These are phyloP conservation scores for Pseudeuparius sepicola DNA, from an alignment of 2,888 invertebrate genomes.

Conservation along the genomic window DNA sequence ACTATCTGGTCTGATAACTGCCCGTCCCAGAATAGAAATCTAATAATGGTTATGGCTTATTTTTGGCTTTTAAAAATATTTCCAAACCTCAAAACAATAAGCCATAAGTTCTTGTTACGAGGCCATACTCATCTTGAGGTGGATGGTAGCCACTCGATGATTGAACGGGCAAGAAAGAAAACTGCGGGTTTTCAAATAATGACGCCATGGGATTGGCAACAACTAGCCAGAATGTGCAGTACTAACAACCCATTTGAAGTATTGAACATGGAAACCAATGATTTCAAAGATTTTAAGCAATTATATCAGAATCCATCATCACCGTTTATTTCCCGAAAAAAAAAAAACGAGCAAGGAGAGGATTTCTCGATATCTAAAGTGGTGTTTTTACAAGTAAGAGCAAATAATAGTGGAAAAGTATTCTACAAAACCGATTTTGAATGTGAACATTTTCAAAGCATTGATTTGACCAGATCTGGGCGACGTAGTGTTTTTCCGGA, in stretches of 20 bases:
- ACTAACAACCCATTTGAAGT: constrained; percentile 8
- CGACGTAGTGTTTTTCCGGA: background rate
- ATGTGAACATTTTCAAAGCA: constrained; percentile 11
- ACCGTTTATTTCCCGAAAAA: constrained; percentile 8
- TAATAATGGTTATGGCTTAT: constrained; percentile 11
- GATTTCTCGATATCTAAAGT: constrained; percentile 12
- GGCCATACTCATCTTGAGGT: constrained; percentile 16
- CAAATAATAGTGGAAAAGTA: constrained; percentile 11
- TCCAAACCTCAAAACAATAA: constrained; percentile 11
- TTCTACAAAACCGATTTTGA: constrained; percentile 13
- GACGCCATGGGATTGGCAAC: constrained; percentile 1
- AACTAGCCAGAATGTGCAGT: no score
- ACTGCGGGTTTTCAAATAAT: background rate
- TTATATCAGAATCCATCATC: constrained; percentile 3
- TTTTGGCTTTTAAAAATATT: constrained; percentile 11
- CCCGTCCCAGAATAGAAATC: constrained; percentile 12
- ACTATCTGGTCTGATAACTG: constrained; percentile 17
- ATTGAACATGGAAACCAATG: constrained; percentile 7
- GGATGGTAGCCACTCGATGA: constrained; percentile 15
- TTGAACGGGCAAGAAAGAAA: constrained; percentile 9
- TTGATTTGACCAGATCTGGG: constrained; percentile 6
- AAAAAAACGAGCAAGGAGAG: constrained; percentile 2
- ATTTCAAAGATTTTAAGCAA: constrained; percentile 13
- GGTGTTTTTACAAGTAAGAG: constrained; percentile 10
- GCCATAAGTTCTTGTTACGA: constrained; percentile 13